These are phyloP conservation scores for Malurus alboscapulatus DNA, from an alignment of 2,113 vertebrate species.

Conservation along the genomic window DNA sequence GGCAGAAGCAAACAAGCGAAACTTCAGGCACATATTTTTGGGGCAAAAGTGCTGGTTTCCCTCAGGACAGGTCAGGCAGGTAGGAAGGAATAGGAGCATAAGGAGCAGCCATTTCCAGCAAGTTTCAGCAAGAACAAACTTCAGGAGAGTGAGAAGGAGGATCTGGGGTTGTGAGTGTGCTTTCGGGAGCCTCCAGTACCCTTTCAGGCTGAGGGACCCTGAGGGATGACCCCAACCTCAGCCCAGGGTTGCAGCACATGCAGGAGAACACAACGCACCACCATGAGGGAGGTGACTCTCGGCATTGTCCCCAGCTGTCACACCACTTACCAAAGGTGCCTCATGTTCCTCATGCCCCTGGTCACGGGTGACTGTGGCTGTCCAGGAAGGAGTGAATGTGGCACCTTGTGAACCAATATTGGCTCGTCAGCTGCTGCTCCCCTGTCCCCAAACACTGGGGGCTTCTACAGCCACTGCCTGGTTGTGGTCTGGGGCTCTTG, in stretches of 20 bases:
- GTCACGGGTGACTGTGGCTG: neutral
- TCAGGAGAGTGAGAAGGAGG: neutral
- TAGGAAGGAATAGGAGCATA: neutral
- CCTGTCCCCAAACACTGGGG: neutral
- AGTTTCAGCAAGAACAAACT: neutral
- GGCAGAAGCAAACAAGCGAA: neutral
- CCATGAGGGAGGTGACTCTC: neutral
- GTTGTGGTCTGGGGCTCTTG: neutral
- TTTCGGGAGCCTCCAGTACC: neutral
- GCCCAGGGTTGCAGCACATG: neutral
- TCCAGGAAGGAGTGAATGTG: neutral
- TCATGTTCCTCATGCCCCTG: rapidly evolving
- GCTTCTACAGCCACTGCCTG: neutral
- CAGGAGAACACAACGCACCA: neutral
- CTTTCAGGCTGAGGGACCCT: neutral
- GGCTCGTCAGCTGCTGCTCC: neutral
- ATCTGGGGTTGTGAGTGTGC: neutral
- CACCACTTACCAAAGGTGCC: neutral
- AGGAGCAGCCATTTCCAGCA: neutral
- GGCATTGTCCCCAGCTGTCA: neutral
- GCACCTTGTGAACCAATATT: neutral
- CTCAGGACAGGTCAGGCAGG: rapidly evolving
- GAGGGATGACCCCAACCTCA: neutral
- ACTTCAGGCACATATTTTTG: neutral
- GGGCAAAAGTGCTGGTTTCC: neutral